Percentiles rank a stretch among this genome's conserved stretches.
Evolutionary conservation across 2,888 invertebrate species (phyloP).

Genomic region (Homarus gammarus): DNA sequence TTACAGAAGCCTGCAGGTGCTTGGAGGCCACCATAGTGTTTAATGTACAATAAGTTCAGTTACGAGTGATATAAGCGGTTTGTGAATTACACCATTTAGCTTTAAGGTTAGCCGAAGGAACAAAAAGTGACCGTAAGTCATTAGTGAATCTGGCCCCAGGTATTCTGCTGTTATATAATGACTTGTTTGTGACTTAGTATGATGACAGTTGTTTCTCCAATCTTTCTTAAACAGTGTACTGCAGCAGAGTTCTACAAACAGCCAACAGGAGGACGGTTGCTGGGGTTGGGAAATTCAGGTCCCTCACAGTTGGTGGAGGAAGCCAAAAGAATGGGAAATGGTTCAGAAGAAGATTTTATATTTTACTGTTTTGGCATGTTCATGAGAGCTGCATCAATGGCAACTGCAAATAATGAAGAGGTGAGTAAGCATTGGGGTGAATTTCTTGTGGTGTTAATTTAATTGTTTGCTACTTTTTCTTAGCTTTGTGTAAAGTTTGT

Average conservation of each 20-base stretch:
- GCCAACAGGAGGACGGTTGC: constrained; percentile 68
- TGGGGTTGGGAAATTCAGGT: constrained; percentile 63
- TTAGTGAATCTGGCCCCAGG: too few relatives aligned
- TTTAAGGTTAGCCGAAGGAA: too few relatives aligned
- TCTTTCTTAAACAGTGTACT: constrained; percentile 65
- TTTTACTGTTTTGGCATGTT: constrained; percentile 50
- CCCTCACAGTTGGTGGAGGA: constrained; percentile 60
- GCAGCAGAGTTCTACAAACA: constrained; percentile 63
- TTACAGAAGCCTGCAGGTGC: too few relatives aligned
- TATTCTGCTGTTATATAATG: too few relatives aligned
- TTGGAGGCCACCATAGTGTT: too few relatives aligned
- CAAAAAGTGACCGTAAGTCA: too few relatives aligned
- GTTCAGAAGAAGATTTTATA: constrained; percentile 58
- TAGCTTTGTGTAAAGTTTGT: neutral
- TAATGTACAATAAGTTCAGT: too few relatives aligned
- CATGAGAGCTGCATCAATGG: constrained; percentile 59
- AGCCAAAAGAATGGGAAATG: constrained; percentile 32
- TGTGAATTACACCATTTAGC: too few relatives aligned
- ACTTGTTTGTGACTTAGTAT: too few relatives aligned
- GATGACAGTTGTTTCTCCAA: too few relatives aligned
- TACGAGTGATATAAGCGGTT: too few relatives aligned
- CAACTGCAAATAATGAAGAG: constrained; percentile 41
- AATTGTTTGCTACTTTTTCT: too few relatives aligned
- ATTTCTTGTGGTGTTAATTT: neutral
- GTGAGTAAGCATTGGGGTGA: constrained; percentile 19